These are phyloP conservation scores for Julus scanicus DNA, from an alignment of 2,888 invertebrate genomes.

Conservation along the genomic window DNA sequence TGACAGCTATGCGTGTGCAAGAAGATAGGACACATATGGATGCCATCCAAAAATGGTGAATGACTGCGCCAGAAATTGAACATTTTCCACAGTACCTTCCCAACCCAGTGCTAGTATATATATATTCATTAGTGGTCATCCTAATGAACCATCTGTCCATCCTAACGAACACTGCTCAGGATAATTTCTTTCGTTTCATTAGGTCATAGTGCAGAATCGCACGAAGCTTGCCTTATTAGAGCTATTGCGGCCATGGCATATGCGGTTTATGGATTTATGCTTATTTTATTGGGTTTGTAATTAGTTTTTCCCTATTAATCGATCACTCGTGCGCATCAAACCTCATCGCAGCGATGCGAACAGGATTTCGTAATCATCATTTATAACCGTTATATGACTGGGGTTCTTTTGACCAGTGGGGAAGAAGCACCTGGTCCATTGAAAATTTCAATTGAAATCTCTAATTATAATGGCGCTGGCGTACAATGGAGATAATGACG, in stretches of 20 bases:
- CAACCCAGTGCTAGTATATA: neutral
- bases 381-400: neutral
- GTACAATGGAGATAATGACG: slow-evolving; percentile 2
- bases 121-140: neutral
- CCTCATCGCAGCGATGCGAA: neutral
- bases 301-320: slow-evolving; percentile 14
- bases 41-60: neutral
- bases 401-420: slow-evolving; percentile 21
- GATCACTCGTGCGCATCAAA: neutral
- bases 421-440: slow-evolving; percentile 1
- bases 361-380: slow-evolving; percentile 18
- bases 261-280: slow-evolving; percentile 41
- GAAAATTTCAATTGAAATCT: slow-evolving; percentile 19
- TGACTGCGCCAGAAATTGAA: neutral
- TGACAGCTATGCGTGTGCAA: neutral
- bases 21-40: neutral
- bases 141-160: slow-evolving; percentile 25
- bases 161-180: neutral
- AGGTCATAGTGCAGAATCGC: neutral
- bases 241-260: neutral
- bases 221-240: neutral
- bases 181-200: slow-evolving; percentile 26
- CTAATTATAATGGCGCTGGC: slow-evolving; percentile 5
- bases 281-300: slow-evolving; percentile 37
- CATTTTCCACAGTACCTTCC: neutral